phyloP scores from a whole-genome alignment of 2,797 vertebrate species.

The Platyrinchus mystaceus region DNA sequence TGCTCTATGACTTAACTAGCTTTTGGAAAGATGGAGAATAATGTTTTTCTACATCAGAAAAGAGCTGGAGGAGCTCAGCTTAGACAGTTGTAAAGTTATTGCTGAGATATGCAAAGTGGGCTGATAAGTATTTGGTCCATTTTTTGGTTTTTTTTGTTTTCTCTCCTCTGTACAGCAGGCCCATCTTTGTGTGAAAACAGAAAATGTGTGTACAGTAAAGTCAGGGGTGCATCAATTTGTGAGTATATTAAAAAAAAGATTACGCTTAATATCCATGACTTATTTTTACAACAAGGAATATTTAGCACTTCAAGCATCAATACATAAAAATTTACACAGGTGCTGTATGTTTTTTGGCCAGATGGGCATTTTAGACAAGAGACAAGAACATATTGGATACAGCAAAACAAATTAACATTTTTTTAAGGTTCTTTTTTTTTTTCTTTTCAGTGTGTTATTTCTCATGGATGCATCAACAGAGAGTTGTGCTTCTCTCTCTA shows the following conservation, averaged over 20 bases:
- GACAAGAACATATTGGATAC: background rate
- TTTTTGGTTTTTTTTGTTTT: background rate
- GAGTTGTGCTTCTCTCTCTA: background rate
- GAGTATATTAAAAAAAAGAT: background rate
- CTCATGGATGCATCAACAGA: background rate
- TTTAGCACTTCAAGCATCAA: background rate
- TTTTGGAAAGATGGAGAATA: background rate
- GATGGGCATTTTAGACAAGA: constrained; percentile 17
- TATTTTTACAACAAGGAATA: constrained; percentile 16
- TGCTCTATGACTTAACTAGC: background rate
- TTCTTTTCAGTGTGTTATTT: background rate
- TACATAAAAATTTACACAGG: background rate
- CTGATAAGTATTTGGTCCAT: background rate
- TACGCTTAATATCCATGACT: background rate
- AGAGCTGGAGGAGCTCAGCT: background rate
- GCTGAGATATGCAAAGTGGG: background rate
- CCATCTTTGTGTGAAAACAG: background rate
- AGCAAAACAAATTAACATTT: constrained; percentile 8
- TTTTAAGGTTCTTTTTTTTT: background rate
- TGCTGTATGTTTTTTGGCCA: background rate
- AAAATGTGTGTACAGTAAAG: background rate
- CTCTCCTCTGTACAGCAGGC: background rate
- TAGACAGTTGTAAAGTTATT: background rate
- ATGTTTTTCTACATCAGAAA: background rate
- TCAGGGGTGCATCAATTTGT: background rate